Evolutionary conservation across 1,140 invertebrate genomes (phyloP), one percentile per base, ranked within the genome.

Genomic region (Drosophila navojoa): DNA sequence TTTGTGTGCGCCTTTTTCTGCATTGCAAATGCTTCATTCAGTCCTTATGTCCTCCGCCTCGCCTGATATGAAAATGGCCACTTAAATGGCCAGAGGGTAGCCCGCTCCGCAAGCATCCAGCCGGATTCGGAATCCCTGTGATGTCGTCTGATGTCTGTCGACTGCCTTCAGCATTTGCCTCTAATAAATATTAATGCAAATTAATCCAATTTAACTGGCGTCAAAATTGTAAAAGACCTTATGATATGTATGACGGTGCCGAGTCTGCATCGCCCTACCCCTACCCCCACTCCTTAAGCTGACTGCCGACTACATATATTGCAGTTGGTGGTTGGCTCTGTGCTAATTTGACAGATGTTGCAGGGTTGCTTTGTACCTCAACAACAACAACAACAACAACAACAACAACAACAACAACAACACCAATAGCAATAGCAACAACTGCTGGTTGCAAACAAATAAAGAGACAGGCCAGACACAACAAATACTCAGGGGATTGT

Each of bases 141-240:
- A 54, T 40, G 44, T 16, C 57, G 47, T 53, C 49, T 58, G 47
- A 45, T 64, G 72, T 64, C 67, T 45, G 57, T 38, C 32, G 42
- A 40, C 67, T 74, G 53, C 42, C 68, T 64, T 53, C 73, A 82
- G 84, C 82, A 87, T 87, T 87, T 89, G 76, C 70, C 35, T 69
- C 79, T 87, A 84, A 87, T 87, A 87, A 87, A 87, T 87, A 87
- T 87, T 87, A 87, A 87, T 87, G 84, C 84, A 79, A 89, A 87
- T 87, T 87, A 87, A 87, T 89, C 84, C 76, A 87, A 87, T 87
- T 87, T 89, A 87, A 84, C 69, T 72, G 73, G 84, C 82, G 82
- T 79, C 79, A 71, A 89, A 89, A 87, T 89, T 87, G 79, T 89
- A 79, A 87, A 89, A 89, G 82, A 82, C 84, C 68, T 74, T 87